A percentile compares a stretch with the other conserved stretches of the same genome.
Evolutionary conservation across 2,888 invertebrate genomes (phyloP).

Genomic region (Flabesymbios commensalis): DNA sequence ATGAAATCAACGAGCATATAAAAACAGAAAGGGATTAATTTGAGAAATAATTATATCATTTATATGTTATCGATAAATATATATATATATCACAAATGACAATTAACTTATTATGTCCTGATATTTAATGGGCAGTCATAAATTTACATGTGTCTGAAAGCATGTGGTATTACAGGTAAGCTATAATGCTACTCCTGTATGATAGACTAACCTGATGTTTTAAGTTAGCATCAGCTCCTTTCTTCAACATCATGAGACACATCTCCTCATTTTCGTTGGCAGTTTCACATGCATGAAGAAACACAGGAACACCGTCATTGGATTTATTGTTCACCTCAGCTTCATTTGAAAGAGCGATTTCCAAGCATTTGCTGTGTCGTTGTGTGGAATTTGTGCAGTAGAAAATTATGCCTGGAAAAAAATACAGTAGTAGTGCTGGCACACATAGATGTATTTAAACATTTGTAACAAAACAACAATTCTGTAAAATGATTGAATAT

Average conservation of each 20-base stretch:
- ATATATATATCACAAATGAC: no score
- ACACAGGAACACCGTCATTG: conserved; percentile 55
- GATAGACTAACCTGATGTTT: conserved; percentile 47
- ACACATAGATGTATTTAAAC: no score
- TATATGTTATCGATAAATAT: no score
- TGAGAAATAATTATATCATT: no score
- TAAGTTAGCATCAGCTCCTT: conserved; percentile 57
- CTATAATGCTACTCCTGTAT: no score
- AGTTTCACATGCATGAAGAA: conserved; percentile 57
- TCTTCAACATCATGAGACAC: conserved; percentile 52
- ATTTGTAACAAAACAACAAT: not conserved
- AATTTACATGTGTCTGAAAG: no score
- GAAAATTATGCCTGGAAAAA: conserved; percentile 59
- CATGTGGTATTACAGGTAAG: no score
- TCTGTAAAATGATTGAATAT: not conserved
- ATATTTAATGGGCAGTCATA: no score
- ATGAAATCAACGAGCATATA: no score
- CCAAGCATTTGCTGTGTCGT: conserved; percentile 57
- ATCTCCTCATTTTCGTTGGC: conserved; percentile 58
- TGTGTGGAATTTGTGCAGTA: conserved; percentile 58
- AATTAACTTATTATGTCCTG: no score
- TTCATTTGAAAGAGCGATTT: conserved; percentile 54
- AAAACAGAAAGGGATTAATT: no score
- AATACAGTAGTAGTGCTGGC: no score
- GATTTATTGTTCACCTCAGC: conserved; percentile 58